phyloP scores from a whole-genome alignment of 2,113 vertebrate genomes.

The Hydropotes inermis region DNA sequence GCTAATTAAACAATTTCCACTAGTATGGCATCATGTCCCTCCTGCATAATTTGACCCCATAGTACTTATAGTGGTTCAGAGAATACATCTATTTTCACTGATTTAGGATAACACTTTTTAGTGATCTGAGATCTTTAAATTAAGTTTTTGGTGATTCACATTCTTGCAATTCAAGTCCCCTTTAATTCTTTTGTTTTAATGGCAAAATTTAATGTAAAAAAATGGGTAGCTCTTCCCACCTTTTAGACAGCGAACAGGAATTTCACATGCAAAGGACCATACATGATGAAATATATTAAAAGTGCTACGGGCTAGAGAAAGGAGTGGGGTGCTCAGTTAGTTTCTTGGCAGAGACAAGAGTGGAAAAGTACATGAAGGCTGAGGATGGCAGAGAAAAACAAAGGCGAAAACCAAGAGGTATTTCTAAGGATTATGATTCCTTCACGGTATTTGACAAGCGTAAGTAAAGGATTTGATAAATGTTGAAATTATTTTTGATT shows the following conservation, averaged over 20 bases:
- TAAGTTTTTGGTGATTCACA: neutral
- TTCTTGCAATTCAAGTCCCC: neutral
- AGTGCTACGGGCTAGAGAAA: neutral
- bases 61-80: neutral
- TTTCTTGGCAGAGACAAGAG: neutral
- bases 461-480: neutral
- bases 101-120: neutral
- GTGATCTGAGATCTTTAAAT: neutral
- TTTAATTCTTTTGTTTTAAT: neutral
- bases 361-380: neutral
- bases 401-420: neutral
- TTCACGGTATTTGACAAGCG: slow-evolving; percentile 3
- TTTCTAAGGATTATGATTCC: neutral
- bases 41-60: neutral
- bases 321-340: neutral
- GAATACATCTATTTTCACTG: neutral
- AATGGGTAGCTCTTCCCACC: neutral
- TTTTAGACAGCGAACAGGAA: neutral
- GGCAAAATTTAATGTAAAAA: neutral
- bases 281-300: neutral
- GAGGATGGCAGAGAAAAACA: neutral
- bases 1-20: neutral
- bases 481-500: slow-evolving; percentile 39
- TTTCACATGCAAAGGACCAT: neutral
- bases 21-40: neutral